Evolutionary conservation across 1,140 invertebrate genomes (phyloP).

Genomic region (Rhyacophila brunnea): DNA sequence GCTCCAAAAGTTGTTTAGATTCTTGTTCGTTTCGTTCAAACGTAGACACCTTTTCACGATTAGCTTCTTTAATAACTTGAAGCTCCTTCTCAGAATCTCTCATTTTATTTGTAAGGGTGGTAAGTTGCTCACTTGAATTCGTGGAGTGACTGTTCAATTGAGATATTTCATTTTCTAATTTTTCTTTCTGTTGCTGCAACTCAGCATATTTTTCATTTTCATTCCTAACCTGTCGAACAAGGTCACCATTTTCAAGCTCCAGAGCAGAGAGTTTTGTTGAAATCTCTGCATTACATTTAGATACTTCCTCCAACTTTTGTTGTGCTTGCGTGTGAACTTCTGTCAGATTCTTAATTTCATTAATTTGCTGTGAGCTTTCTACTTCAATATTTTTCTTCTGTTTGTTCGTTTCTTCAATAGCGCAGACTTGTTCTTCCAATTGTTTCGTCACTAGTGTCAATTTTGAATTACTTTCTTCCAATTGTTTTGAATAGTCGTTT

Average conservation of each 20-base stretch:
- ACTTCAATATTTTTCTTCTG: slow-evolving; percentile 46
- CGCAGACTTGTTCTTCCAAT: slow-evolving; percentile 48
- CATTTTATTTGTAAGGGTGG: slow-evolving; percentile 47
- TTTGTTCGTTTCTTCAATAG: slow-evolving; percentile 51
- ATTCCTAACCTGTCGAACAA: slow-evolving; percentile 45
- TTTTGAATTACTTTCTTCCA: slow-evolving; percentile 49
- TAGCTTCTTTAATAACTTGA: slow-evolving; percentile 47
- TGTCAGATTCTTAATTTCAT: slow-evolving; percentile 47
- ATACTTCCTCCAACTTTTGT: slow-evolving; percentile 43
- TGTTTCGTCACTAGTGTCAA: slow-evolving; percentile 50
- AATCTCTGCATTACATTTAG: slow-evolving; percentile 18
- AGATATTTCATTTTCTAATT: slow-evolving; percentile 49
- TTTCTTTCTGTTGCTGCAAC: slow-evolving; percentile 49
- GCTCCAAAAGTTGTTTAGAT: slow-evolving; percentile 45
- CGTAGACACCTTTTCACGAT: slow-evolving; percentile 46
- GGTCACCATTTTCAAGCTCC: slow-evolving; percentile 50
- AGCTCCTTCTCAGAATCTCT: slow-evolving; percentile 52
- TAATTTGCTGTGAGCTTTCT: slow-evolving; percentile 43
- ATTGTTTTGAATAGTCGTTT: slow-evolving; percentile 51
- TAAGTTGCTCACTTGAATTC: slow-evolving; percentile 52
- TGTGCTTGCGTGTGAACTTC: slow-evolving; percentile 45
- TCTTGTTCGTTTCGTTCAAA: slow-evolving; percentile 48
- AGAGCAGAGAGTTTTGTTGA: slow-evolving; percentile 17
- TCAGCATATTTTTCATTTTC: slow-evolving; percentile 46
- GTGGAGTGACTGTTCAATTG: slow-evolving; percentile 49